Percentiles rank a stretch among this genome's conserved stretches.
Evolutionary conservation across 2,797 vertebrate species (phyloP).

Genomic region (Gadopsis bispinosus): DNA sequence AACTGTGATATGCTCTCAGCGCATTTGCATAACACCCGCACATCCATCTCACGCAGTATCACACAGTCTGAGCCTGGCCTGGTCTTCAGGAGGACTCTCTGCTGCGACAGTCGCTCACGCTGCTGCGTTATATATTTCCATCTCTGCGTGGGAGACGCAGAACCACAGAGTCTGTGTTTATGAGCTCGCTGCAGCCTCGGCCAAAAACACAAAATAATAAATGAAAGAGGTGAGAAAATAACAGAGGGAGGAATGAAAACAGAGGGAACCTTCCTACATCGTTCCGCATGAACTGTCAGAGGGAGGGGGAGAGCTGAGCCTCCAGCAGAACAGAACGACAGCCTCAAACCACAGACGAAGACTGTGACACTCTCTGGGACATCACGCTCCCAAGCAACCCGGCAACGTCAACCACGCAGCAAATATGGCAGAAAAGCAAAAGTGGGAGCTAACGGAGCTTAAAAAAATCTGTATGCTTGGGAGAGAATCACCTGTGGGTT

Average conservation of each 20-base stretch:
- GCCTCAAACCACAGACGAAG: constrained; percentile 22
- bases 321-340: constrained; percentile 5
- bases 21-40: constrained; percentile 62
- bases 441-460: neutral
- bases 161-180: constrained; percentile 41
- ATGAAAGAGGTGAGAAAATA: constrained; percentile 52
- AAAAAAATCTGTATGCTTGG: no score
- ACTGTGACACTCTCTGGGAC: constrained; percentile 9
- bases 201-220: constrained; percentile 37
- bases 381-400: neutral
- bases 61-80: constrained; percentile 14
- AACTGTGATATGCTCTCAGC: constrained; percentile 35
- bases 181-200: constrained; percentile 44
- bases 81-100: constrained; percentile 39
- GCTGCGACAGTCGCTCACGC: constrained; percentile 50
- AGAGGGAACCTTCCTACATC: constrained; percentile 39
- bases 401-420: neutral
- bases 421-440: neutral
- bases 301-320: constrained; percentile 14
- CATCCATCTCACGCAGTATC: constrained; percentile 44
- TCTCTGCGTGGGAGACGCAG: constrained; percentile 57
- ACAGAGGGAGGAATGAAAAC: constrained; percentile 60
- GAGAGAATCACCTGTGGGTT: neutral
- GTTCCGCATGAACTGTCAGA: constrained; percentile 19
- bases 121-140: constrained; percentile 54